Evolutionary conservation across 1,140 invertebrate genomes (phyloP).

Genomic region (Potamilus streckersoni): DNA sequence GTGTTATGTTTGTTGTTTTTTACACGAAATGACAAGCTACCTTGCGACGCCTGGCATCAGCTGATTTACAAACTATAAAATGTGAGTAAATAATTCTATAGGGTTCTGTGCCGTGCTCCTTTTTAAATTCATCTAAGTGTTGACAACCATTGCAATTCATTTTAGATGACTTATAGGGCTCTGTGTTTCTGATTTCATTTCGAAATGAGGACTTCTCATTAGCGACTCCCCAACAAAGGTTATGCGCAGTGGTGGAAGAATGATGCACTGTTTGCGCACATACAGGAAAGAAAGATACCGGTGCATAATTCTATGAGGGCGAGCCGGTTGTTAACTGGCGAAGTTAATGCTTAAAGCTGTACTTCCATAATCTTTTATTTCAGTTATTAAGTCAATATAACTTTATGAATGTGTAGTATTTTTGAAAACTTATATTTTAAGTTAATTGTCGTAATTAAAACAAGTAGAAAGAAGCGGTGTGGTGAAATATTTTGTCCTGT

Average conservation of each 20-base stretch:
- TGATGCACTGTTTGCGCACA: conserved; percentile 15
- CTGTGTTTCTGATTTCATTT: conserved; percentile 36
- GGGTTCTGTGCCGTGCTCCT: conserved; percentile 78
- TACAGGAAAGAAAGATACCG: background rate
- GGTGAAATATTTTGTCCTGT: too few relatives aligned
- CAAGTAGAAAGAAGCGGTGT: too few relatives aligned
- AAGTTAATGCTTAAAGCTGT: too few relatives aligned
- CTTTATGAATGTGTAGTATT: too few relatives aligned
- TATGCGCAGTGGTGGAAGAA: conserved; percentile 38
- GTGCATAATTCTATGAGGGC: background rate
- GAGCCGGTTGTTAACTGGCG: too few relatives aligned
- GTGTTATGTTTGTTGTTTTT: conserved; percentile 1
- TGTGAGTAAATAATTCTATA: conserved; percentile 82
- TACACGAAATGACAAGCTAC: conserved; percentile 63
- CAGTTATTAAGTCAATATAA: too few relatives aligned
- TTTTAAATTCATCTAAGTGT: conserved; percentile 83
- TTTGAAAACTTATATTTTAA: too few relatives aligned
- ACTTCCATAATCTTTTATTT: too few relatives aligned
- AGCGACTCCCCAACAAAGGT: conserved; percentile 40
- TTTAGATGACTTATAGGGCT: conserved; percentile 23
- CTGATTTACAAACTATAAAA: conserved; percentile 80
- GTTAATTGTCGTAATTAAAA: too few relatives aligned
- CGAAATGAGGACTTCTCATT: conserved; percentile 26
- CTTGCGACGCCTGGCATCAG: conserved; percentile 79
- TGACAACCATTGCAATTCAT: conserved; percentile 74